Conservation (phyloP, 1,140 invertebrate genomes). For the Drosophila malerkotliana region DNA sequence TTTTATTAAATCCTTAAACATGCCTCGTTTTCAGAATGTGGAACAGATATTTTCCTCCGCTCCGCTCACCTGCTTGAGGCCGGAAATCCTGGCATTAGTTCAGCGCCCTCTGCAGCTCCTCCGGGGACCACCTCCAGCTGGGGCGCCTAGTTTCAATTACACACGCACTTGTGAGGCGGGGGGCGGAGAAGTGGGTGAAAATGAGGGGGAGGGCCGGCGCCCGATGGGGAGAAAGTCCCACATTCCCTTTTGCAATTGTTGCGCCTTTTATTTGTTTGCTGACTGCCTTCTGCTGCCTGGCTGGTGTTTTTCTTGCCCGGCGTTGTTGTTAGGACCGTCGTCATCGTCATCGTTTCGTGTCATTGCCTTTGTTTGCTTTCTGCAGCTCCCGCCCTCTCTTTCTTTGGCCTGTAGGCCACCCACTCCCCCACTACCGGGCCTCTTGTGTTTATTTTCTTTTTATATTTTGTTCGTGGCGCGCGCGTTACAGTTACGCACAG, state of each 20-base stretch:
- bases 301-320: conserved; percentile 26
- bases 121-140: conserved; percentile 13
- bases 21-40: conserved; percentile 5
- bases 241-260: conserved; percentile 67
- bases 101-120: conserved; percentile 25
- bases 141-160: conserved; percentile 76
- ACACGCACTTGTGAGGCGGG: conserved; percentile 59
- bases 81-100: conserved; percentile 41
- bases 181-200: conserved; percentile 2
- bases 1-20: background rate
- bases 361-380: conserved; percentile 80
- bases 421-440: background rate
- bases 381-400: conserved; percentile 31
- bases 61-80: background rate
- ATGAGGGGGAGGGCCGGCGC: background rate
- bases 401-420: background rate
- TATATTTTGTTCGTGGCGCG: conserved; percentile 71
- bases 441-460: conserved; percentile 75
- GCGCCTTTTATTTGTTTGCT: conserved; percentile 81
- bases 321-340: conserved; percentile 55
- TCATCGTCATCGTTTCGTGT: conserved; percentile 74
- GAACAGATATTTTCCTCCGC: conserved; percentile 17
- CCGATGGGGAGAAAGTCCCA: conserved; percentile 10
- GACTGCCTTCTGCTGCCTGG: conserved; percentile 37
- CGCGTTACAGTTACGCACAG: conserved; percentile 58